Base-by-base conservation (phyloP, 2,113 vertebrate species). In the Machaerirhynchus nigripectus region DNA sequence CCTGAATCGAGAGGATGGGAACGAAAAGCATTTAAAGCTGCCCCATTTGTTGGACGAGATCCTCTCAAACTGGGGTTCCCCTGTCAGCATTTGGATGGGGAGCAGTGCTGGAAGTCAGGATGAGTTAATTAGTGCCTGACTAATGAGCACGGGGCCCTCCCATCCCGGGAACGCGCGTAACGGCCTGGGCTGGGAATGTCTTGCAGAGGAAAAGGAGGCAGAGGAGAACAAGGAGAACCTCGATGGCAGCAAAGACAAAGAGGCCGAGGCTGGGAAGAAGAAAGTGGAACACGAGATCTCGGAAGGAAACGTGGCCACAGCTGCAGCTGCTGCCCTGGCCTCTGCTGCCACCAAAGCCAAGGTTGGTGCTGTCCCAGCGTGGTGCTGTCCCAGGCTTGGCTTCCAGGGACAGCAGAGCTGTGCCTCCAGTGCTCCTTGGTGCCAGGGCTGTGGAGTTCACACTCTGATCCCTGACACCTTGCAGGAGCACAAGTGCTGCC, bases 311-410 rank as follows among this genome's bases (percentile, higher is more conserved):
- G 99, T 99, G 2, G 99, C 99, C 59, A 99, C 99, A 1, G 99
- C 99, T 5, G 99, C 99, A 12, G 99, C 99, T 47, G 99, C 99
- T 73, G 99, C 99, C 20, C 96, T 99, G 16, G 99, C 99, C 24
- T 99, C 99, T n/a, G 99, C 99, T 67, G 99, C 99, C 89, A 99
- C 99, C 95, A 99, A 99, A 97, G 99, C 99, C 93, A 99, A 99
- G 99, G 99, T 99, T 97, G 97, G 98, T 97, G 74, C 11, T 26
- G 4, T 7, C 14, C 89, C 15, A 10, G 9, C 22, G 2, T n/a
- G n/a, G n/a, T n/a, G n/a, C n/a, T n/a, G n/a, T 0, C 76, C n/a
- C 28, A 28, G 74, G 83, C 84, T 80, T 15, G 68, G 21, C 47
- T 84, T 59, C 53, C 90, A 40, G 27, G 42, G 67, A 1, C 44